phyloP scores from a whole-genome alignment of 1,140 invertebrate species.

The Macrobrachium rosenbergii region DNA sequence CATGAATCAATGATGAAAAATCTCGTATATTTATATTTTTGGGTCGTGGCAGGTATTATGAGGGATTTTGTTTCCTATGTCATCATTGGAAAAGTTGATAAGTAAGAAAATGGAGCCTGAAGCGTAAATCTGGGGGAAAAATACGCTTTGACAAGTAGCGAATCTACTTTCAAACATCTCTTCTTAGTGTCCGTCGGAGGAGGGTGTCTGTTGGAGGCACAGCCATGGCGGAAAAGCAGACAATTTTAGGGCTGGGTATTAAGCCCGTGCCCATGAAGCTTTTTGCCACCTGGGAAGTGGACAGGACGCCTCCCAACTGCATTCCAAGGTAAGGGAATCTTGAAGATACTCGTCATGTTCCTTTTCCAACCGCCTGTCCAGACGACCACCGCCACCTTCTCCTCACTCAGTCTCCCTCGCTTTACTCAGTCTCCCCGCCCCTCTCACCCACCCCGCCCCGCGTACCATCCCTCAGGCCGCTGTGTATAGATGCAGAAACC shows the following conservation, averaged over 20 bases:
- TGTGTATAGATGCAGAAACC: no score
- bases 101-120: constrained; percentile 35
- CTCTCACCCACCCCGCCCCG: background rate
- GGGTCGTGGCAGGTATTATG: constrained; percentile 6
- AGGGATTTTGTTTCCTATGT: constrained; percentile 5
- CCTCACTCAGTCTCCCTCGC: background rate
- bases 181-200: background rate
- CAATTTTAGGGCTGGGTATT: constrained; percentile 66
- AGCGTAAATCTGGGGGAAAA: constrained; percentile 4
- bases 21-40: constrained; percentile 21
- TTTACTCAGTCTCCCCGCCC: background rate
- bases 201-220: constrained; percentile 35
- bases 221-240: constrained; percentile 60
- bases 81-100: constrained; percentile 15
- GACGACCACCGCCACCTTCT: background rate
- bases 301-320: constrained; percentile 95
- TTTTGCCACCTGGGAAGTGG: constrained; percentile 97
- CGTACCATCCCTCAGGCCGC: no score
- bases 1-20: constrained; percentile 57
- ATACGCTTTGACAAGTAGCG: constrained; percentile 12
- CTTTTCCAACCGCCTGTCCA: background rate
- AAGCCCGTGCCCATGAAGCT: constrained; percentile 97
- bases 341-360: background rate
- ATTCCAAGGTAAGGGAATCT: constrained; percentile 86
- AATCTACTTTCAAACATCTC: constrained; percentile 3